Evolutionary conservation across 2,888 invertebrate genomes (phyloP).

Genomic region (Epistrophe grossulariae): DNA sequence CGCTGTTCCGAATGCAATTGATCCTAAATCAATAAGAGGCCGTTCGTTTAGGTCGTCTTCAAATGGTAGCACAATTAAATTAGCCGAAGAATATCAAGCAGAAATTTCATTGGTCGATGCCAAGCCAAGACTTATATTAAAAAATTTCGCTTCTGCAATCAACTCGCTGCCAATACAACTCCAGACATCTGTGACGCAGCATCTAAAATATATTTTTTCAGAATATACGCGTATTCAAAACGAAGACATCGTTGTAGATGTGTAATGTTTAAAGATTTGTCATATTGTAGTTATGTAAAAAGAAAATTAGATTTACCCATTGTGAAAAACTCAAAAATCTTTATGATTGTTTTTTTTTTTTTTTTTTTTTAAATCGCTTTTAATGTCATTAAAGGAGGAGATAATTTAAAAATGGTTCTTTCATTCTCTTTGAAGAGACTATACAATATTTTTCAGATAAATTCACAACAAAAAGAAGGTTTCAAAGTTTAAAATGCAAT

Average conservation of each 20-base stretch:
- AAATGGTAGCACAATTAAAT: conserved; percentile 55
- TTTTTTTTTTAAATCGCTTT: background rate
- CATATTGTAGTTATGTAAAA: conserved; percentile 13
- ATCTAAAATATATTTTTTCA: conserved; percentile 39
- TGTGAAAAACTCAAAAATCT: background rate
- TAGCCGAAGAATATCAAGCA: conserved; percentile 67
- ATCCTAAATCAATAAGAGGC: conserved; percentile 44
- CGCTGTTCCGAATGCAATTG: conserved; percentile 56
- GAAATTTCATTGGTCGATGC: conserved; percentile 66
- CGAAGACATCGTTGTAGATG: conserved; percentile 63
- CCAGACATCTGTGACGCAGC: conserved; percentile 43
- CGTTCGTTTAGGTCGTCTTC: conserved; percentile 53
- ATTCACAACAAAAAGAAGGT: no score
- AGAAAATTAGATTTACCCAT: background rate
- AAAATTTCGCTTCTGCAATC: conserved; percentile 61
- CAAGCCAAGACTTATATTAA: conserved; percentile 50
- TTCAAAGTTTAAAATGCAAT: no score
- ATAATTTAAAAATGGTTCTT: background rate
- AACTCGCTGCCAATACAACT: conserved; percentile 60
- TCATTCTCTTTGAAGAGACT: background rate
- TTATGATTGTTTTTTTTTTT: background rate
- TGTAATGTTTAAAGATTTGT: conserved; percentile 8
- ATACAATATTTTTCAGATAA: no score
- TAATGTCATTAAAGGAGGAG: background rate
- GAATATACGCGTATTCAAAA: conserved; percentile 37